A percentile compares a stretch with the other conserved stretches of the same genome.
phyloP scores from a whole-genome alignment of 2,888 invertebrate species.

The Callinectes sapidus region DNA sequence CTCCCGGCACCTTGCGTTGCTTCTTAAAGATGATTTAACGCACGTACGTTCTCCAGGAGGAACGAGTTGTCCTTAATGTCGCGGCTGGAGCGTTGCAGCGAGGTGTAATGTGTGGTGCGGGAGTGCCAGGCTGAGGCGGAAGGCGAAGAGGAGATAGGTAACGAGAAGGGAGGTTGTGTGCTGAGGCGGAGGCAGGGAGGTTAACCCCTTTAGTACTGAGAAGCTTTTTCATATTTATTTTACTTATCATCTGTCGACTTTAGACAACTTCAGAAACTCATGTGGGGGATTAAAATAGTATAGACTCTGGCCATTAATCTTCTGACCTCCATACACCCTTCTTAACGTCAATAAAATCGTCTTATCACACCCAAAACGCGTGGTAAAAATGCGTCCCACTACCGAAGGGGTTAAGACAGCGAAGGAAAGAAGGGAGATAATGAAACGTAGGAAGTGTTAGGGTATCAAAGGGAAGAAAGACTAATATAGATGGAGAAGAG shows the following conservation, averaged over 20 bases:
- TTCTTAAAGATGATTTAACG: neutral
- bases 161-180: too few relatives aligned
- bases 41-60: neutral
- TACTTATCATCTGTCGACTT: too few relatives aligned
- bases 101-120: constrained; percentile 7
- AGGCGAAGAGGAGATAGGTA: neutral
- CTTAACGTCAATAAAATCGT: too few relatives aligned
- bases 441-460: neutral
- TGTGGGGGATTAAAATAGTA: too few relatives aligned
- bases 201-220: too few relatives aligned
- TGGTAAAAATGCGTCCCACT: too few relatives aligned
- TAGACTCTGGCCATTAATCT: too few relatives aligned
- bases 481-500: neutral
- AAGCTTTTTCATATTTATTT: too few relatives aligned
- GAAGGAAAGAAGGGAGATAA: neutral
- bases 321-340: too few relatives aligned
- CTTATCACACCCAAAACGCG: too few relatives aligned
- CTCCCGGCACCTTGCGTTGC: neutral
- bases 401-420: too few relatives aligned
- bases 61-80: constrained; percentile 29
- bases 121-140: neutral
- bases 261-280: too few relatives aligned
- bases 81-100: neutral
- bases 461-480: neutral
- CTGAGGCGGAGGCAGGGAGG: neutral